Percentiles rank a stretch among this genome's conserved stretches.
phyloP scores from a whole-genome alignment of 2,888 invertebrate species.

The Danaus chrysippus region DNA sequence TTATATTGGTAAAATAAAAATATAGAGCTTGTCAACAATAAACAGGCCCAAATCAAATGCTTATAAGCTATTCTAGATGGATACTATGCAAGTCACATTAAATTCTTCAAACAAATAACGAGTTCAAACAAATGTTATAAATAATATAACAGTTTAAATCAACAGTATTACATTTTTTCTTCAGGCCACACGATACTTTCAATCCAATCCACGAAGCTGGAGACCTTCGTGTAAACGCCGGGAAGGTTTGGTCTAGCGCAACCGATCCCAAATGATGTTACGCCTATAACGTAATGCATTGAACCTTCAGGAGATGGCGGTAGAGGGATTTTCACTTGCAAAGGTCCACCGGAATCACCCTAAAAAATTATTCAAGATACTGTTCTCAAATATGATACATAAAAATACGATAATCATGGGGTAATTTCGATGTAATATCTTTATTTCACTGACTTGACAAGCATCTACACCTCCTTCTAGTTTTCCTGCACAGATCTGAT shows the following conservation, averaged over 20 bases:
- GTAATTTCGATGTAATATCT: background rate
- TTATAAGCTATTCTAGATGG: too few species aligned
- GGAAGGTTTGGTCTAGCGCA: too few species aligned
- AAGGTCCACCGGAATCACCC: conserved; percentile 88
- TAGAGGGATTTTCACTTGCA: conserved; percentile 40
- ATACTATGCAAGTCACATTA: too few species aligned
- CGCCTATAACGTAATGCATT: too few species aligned
- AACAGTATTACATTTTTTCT: background rate
- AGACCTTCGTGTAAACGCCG: too few species aligned
- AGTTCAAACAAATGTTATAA: background rate
- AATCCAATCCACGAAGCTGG: too few species aligned
- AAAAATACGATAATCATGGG: background rate
- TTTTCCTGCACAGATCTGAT: too few species aligned
- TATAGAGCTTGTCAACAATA: too few species aligned
- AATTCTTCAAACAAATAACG: background rate
- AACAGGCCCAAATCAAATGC: too few species aligned
- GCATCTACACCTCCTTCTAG: conserved; percentile 36
- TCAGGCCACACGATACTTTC: conserved; percentile 52
- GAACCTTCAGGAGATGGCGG: conserved; percentile 35
- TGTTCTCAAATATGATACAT: background rate
- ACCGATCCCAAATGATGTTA: conserved; percentile 58
- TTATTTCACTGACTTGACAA: conserved; percentile 30
- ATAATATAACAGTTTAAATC: background rate
- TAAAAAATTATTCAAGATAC: conserved; percentile 39
- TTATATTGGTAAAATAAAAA: too few species aligned